Percentiles rank a stretch among this genome's conserved stretches.
Conservation (phyloP, 2,888 invertebrate species). For the Aproaerema taeniolella region DNA sequence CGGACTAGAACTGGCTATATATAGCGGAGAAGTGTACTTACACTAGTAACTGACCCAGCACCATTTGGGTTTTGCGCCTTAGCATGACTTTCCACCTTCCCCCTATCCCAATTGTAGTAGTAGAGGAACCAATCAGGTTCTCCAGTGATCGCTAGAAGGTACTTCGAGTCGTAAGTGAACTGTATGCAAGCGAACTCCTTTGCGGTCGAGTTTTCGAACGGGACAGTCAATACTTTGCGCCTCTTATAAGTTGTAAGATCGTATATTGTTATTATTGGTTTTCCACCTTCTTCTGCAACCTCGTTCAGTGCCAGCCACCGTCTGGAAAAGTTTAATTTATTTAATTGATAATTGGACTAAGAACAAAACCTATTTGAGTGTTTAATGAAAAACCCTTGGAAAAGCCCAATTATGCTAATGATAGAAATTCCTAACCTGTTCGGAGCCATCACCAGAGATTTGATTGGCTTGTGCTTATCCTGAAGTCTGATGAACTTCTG, state of each 20-base stretch:
- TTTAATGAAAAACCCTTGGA: too few species aligned
- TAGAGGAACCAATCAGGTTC: constrained; percentile 90
- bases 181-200: constrained; percentile 83
- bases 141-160: constrained; percentile 87
- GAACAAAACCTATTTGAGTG: too few species aligned
- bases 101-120: constrained; percentile 89
- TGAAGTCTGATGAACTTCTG: constrained; percentile 85
- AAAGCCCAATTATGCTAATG: too few species aligned
- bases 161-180: constrained; percentile 90
- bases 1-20: too few species aligned
- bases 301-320: constrained; percentile 81
- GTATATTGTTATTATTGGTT: constrained; percentile 83
- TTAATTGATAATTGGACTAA: too few species aligned
- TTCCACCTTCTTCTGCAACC: constrained; percentile 79
- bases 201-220: constrained; percentile 77
- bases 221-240: constrained; percentile 81
- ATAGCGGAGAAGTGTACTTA: too few species aligned
- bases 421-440: constrained; percentile 74
- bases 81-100: constrained; percentile 85
- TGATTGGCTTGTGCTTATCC: constrained; percentile 80
- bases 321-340: constrained; percentile 56
- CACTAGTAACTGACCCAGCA: constrained; percentile 78
- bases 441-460: constrained; percentile 79
- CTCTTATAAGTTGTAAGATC: constrained; percentile 83
- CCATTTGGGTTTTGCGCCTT: constrained; percentile 85